Base-by-base conservation (phyloP, 2,888 invertebrate species). In the Rugalucina vietnamica region DNA sequence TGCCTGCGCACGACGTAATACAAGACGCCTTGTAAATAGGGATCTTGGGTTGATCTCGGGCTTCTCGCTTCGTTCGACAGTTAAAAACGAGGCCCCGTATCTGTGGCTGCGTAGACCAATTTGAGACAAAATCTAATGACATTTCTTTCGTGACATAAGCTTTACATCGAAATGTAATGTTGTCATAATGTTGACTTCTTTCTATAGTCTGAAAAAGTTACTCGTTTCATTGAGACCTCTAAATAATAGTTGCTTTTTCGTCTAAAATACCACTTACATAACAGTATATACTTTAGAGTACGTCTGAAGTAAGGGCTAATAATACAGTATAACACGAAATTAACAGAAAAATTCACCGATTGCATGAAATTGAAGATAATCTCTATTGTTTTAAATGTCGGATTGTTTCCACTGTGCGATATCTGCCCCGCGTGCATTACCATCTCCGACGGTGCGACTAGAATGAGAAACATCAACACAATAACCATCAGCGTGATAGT, bases 291-390 rank as follows among this genome's bases (percentile, higher is more conserved):
- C 39, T 88, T 88, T 72, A 94, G 89, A 2, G 97, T 97, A 91
- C 96, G 96, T 49, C 97, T 96, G 94, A 97, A 97, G 92, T 97
- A 97, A 91, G 97, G 97, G 88, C 97, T 97, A 94, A 97, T 97
- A 82, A 97, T 96, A 93, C 97, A 97, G 95, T 97, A 97, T 84
- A 97, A 97, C 94, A 97, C 97, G 95, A 97, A 97, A 50, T 97
- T 97, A 86, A 97, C 96, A 43, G 97, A 97, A 94, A 97, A 97
- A 95, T 97, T 97, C 89, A 96, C 96, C 72, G 97, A 96, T 95
- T 97, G 97, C 93, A 97, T 95, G 43, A 97, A 95, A 95, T 97
- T 97, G 79, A 97, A 97, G 73, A 97, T 89, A 24, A 89, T 90
- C 76, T 92, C 92, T 21, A 92, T 94, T 0, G 93, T 92, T 84